phyloP scores from a whole-genome alignment of 1,140 invertebrate genomes.

The Bradynema listronoti region DNA sequence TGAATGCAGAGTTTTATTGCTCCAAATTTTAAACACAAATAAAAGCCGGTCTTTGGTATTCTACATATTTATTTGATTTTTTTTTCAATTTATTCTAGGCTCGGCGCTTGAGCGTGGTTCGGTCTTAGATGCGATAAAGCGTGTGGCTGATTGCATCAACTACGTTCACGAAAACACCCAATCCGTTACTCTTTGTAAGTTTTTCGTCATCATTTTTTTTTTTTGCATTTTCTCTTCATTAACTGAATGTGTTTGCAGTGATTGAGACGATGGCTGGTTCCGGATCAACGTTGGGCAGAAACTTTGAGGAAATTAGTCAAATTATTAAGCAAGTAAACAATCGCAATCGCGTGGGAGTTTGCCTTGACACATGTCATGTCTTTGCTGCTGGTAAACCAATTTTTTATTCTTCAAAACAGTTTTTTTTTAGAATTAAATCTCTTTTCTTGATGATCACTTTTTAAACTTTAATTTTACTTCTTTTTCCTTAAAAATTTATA shows the following conservation, averaged over 20 bases:
- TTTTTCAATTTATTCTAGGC: constrained; percentile 49
- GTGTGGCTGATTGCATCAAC: constrained; percentile 62
- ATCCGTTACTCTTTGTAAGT: constrained; percentile 57
- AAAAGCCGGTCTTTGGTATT: not conserved
- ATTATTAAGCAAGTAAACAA: constrained; percentile 62
- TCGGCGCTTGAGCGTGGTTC: constrained; percentile 60
- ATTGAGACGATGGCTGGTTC: constrained; percentile 61
- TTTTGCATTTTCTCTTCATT: not conserved
- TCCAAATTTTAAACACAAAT: constrained; percentile 1
- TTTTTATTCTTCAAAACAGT: not conserved
- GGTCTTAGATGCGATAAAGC: constrained; percentile 59
- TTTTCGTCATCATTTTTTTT: not conserved
- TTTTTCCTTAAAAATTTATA: not conserved
- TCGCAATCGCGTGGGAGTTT: constrained; percentile 62
- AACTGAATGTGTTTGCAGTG: constrained; percentile 51
- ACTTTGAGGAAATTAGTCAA: constrained; percentile 60
- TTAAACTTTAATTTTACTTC: not conserved
- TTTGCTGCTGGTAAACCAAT: constrained; percentile 62
- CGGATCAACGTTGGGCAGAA: constrained; percentile 62
- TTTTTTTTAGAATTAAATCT: not conserved
- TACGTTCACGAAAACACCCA: constrained; percentile 59
- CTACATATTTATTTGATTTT: not conserved
- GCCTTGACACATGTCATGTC: constrained; percentile 64
- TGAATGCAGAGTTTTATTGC: too few relatives aligned
- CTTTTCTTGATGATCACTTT: not conserved